These are phyloP conservation scores for Euclidia mi DNA, from an alignment of 2,888 invertebrate genomes.

Conservation along the genomic window DNA sequence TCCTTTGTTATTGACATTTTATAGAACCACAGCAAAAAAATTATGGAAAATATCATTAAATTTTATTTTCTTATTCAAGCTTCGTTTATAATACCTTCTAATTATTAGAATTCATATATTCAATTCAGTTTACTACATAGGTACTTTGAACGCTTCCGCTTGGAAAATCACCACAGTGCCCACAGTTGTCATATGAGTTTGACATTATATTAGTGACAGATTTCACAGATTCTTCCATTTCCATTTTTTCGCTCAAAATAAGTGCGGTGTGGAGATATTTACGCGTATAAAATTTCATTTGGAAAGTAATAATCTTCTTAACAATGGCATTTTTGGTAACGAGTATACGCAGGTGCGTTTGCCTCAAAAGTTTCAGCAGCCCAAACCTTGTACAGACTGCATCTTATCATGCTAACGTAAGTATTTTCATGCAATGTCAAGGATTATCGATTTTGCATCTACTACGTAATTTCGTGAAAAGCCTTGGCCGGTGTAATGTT, in stretches of 20 bases:
- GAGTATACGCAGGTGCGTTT: constrained; percentile 78
- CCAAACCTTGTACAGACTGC: constrained; percentile 86
- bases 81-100: no score
- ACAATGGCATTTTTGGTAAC: constrained; percentile 77
- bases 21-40: no score
- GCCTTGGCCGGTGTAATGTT: constrained; percentile 37
- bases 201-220: not conserved
- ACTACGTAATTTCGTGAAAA: constrained; percentile 57
- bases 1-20: no score
- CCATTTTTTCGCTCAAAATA: not conserved
- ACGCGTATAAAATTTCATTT: constrained; percentile 11
- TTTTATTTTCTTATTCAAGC: no score
- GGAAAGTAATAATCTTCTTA: constrained; percentile 1
- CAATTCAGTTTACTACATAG: no score
- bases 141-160: no score
- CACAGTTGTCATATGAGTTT: not conserved
- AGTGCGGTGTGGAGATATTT: not conserved
- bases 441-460: constrained; percentile 69
- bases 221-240: not conserved
- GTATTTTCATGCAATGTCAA: constrained; percentile 74
- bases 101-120: no score
- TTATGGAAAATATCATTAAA: no score
- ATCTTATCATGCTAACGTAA: constrained; percentile 94
- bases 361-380: constrained; percentile 74
- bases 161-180: no score